Base-by-base conservation (phyloP, 2,888 invertebrate species). In the Nemotelus pantherinus region DNA sequence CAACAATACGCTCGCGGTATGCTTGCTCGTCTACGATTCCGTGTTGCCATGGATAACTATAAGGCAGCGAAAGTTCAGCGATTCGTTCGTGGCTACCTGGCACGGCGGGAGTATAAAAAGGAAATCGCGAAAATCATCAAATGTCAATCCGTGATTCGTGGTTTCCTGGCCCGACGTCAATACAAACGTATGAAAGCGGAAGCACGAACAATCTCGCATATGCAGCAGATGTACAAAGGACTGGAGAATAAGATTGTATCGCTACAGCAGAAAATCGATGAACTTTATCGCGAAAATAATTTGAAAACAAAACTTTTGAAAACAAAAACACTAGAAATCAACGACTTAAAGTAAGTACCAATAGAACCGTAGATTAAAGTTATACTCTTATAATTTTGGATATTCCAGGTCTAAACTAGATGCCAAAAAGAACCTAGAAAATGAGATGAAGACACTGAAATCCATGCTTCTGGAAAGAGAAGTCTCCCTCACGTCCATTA, bases 241-340 rank as follows among this genome's bases (percentile, higher is more conserved):
- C 88, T 99, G 81, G 99, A 99, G 88, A 99, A 98, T 87, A 99
- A 99, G 89, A 99, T 99, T 84, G 98, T 99, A 83, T 95, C 95
- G 63, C 88, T 99, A 81, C 98, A 99, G 85, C 98, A 98, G 87
- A 93, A 91, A 83, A 92, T 98, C 78, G 95, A 95, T 77, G 93
- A 93, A 77, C 89, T 95, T 78, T 89, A 90, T 82, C 92, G 92
- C 82, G 91, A 91, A 82, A 92, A 91, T 81, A 89, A 89, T 77
- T n/a, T n/a, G n/a, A n/a, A n/a, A n/a, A n/a, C n/a, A n/a, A n/a
- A n/a, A n/a, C 87, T 88, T 48, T 87, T 94, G 1, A 93, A 92
- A 81, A 89, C 90, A 1, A 87, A 92, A 79, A 89, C 90, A 79
- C 88, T 88, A 65, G 93, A 95, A 84, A 90, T 92, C 77, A 88